Conservation (phyloP, 37 sponge, comb jelly and placozoan species). For the Beroe forskalii region DNA sequence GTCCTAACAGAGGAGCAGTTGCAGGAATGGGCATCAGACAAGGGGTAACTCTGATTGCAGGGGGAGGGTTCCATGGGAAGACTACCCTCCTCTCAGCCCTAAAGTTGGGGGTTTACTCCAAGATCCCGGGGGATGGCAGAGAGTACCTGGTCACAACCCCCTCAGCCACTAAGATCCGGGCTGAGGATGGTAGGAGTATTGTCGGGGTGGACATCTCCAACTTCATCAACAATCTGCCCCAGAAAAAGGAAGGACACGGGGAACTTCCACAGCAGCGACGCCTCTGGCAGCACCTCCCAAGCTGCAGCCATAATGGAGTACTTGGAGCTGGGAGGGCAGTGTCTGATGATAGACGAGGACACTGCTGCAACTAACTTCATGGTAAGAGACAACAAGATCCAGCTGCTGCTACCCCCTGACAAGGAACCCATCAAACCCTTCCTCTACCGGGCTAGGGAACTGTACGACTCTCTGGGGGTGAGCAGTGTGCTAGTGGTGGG, state of each 20-base stretch:
- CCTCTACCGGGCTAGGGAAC: slow-evolving; percentile 39
- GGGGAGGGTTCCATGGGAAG: slow-evolving; percentile 68
- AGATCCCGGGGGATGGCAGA: slow-evolving; percentile 66
- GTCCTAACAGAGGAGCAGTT: slow-evolving; percentile 35
- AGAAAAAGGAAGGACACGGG: slow-evolving; percentile 63
- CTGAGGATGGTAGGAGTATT: slow-evolving; percentile 66
- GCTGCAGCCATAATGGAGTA: slow-evolving; percentile 65
- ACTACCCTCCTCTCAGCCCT: slow-evolving; percentile 64
- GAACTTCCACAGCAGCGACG: slow-evolving; percentile 25
- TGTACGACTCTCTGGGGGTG: slow-evolving; percentile 36
- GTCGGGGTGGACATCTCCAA: slow-evolving; percentile 53
- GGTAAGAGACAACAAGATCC: slow-evolving; percentile 66
- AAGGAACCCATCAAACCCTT: slow-evolving; percentile 67
- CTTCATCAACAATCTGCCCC: slow-evolving; percentile 66
- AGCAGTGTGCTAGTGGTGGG: slow-evolving; percentile 65
- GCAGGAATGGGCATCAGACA: slow-evolving; percentile 65
- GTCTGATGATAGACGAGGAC: slow-evolving; percentile 67
- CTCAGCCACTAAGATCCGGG: slow-evolving; percentile 57
- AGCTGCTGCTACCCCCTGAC: slow-evolving; percentile 61
- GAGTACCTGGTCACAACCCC: slow-evolving; percentile 65
- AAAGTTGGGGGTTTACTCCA: slow-evolving; percentile 64
- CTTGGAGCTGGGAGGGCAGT: slow-evolving; percentile 45
- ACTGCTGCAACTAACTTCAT: slow-evolving; percentile 68
- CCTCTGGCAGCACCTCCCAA: slow-evolving; percentile 67
- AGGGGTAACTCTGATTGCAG: slow-evolving; percentile 67